A percentile compares a stretch with the other conserved stretches of the same genome.
These are phyloP conservation scores for Drosophila pallidifrons DNA, from an alignment of 1,140 invertebrate species.

Conservation along the genomic window DNA sequence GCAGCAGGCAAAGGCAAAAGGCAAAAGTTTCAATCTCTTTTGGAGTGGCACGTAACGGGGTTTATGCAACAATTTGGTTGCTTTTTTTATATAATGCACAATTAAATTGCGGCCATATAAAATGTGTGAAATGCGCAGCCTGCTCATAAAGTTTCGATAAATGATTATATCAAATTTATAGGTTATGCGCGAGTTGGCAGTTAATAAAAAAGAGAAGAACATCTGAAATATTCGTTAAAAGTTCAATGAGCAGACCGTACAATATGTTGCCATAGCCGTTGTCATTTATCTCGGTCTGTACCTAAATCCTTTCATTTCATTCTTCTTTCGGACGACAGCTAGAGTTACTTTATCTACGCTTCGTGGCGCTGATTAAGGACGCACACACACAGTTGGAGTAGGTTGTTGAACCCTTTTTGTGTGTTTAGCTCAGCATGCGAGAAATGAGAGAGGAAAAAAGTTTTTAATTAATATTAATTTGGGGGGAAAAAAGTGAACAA, in stretches of 20 bases:
- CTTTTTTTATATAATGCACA: slow-evolving; percentile 66
- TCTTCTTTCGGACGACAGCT: background rate
- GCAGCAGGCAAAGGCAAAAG: slow-evolving; percentile 8
- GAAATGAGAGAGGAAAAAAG: slow-evolving; percentile 38
- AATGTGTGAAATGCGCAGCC: background rate
- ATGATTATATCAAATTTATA: background rate
- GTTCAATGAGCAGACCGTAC: background rate
- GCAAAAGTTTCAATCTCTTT: slow-evolving; percentile 27
- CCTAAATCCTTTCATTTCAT: slow-evolving; percentile 7
- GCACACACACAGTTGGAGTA: background rate
- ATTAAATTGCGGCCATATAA: slow-evolving; percentile 50
- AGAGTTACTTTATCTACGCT: background rate
- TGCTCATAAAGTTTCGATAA: slow-evolving; percentile 1
- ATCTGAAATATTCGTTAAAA: background rate
- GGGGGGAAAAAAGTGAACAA: slow-evolving; percentile 16
- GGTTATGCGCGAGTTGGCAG: background rate
- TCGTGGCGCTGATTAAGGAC: slow-evolving; percentile 2
- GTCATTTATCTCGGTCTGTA: background rate
- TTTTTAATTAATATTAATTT: slow-evolving; percentile 76
- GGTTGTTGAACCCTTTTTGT: slow-evolving; percentile 57
- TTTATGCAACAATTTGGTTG: slow-evolving; percentile 72
- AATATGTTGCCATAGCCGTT: background rate
- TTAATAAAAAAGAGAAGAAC: background rate
- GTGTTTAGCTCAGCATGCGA: slow-evolving; percentile 6
- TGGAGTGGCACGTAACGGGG: slow-evolving; percentile 53